Conservation (phyloP, 2,888 invertebrate species). For the Agriotes lineatus region DNA sequence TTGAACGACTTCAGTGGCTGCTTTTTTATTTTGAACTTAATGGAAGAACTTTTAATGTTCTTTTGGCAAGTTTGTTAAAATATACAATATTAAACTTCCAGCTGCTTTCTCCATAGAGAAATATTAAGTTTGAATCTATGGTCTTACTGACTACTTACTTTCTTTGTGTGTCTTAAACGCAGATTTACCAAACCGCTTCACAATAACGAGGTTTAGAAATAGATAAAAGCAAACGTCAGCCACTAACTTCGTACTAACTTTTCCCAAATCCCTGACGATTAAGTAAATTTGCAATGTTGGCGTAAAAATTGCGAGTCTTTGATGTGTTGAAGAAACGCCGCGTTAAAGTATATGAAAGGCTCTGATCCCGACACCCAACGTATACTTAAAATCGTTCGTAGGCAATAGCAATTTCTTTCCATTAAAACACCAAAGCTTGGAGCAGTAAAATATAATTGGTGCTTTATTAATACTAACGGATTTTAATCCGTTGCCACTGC, state of each 20-base stretch:
- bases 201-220: too few relatives aligned
- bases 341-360: neutral
- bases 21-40: too few relatives aligned
- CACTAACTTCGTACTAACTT: neutral
- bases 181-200: too few relatives aligned
- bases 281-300: neutral
- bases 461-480: neutral
- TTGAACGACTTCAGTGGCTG: too few relatives aligned
- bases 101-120: too few relatives aligned
- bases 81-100: too few relatives aligned
- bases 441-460: slow-evolving; percentile 1
- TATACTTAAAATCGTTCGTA: slow-evolving; percentile 6
- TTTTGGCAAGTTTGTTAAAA: too few relatives aligned
- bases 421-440: slow-evolving; percentile 9
- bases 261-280: neutral
- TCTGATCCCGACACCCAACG: neutral
- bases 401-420: slow-evolving; percentile 1
- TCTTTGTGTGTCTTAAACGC: too few relatives aligned
- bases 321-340: neutral
- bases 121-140: too few relatives aligned
- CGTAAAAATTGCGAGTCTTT: neutral
- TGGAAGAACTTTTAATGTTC: too few relatives aligned
- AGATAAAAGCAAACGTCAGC: too few relatives aligned
- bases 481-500: neutral
- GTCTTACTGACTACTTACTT: too few relatives aligned